A percentile compares a stretch with the other conserved stretches of the same genome.
Evolutionary conservation across 1,140 invertebrate species (phyloP).

Genomic region (Tetramorium parvispinum): DNA sequence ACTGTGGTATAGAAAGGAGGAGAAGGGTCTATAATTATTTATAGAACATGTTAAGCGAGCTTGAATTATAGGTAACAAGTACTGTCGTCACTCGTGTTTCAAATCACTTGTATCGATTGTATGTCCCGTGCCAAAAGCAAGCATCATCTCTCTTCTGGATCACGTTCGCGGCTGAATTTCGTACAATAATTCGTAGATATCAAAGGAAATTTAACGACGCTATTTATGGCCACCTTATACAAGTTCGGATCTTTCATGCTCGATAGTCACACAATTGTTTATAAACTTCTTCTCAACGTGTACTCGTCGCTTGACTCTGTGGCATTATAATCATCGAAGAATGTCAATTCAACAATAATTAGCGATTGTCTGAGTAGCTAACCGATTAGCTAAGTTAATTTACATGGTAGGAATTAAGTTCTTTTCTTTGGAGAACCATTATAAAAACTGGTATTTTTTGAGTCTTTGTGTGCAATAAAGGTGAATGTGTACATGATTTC

Average conservation of each 20-base stretch:
- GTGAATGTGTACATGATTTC: not conserved
- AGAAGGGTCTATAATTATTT: conserved; percentile 1
- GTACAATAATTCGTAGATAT: conserved; percentile 37
- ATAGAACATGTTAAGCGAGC: conserved; percentile 18
- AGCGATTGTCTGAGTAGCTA: not conserved
- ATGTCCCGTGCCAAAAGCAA: conserved; percentile 61
- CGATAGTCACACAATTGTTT: not conserved
- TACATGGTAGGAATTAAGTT: conserved; percentile 13
- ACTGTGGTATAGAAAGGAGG: not conserved
- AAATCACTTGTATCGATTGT: conserved; percentile 33
- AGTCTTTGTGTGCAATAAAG: not conserved
- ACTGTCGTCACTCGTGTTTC: not conserved
- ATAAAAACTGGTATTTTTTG: not conserved
- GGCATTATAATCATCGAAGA: not conserved
- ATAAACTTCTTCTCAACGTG: not conserved
- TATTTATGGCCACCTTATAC: not conserved
- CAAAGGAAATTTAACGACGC: not conserved
- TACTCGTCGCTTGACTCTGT: not conserved
- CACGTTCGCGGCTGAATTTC: conserved; percentile 5
- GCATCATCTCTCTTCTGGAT: conserved; percentile 12
- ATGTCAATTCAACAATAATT: conserved; percentile 6
- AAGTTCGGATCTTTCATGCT: conserved; percentile 7
- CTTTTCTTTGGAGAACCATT: not conserved
- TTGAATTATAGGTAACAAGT: conserved; percentile 30
- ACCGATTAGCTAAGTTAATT: conserved; percentile 28